phyloP scores from a whole-genome alignment of 2,888 invertebrate genomes.

The Ditula angustiorana region DNA sequence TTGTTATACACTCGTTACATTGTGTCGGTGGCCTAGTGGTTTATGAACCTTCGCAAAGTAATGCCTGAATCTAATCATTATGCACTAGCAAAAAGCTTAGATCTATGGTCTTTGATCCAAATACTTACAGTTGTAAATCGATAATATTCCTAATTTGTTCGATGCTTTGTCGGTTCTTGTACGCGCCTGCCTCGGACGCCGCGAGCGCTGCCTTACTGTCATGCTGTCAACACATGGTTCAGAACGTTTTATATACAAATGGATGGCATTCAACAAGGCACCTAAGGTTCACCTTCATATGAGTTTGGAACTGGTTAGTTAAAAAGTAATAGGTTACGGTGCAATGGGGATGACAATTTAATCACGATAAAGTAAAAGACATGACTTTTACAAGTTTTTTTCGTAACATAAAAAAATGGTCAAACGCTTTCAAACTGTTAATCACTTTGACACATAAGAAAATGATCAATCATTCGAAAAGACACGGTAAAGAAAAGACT shows the following conservation, averaged over 20 bases:
- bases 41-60: too few relatives aligned
- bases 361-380: not conserved
- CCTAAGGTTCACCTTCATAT: constrained; percentile 22
- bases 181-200: constrained; percentile 56
- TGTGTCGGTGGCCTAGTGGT: too few relatives aligned
- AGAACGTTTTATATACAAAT: constrained; percentile 46
- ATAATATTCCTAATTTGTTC: constrained; percentile 68
- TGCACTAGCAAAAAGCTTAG: too few relatives aligned
- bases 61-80: too few relatives aligned
- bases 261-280: constrained; percentile 18
- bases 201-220: constrained; percentile 61
- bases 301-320: constrained; percentile 23
- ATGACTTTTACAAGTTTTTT: too few relatives aligned
- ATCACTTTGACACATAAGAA: not conserved
- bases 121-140: constrained; percentile 61
- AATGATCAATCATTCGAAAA: not conserved
- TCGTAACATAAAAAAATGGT: not conserved
- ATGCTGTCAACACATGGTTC: constrained; percentile 78
- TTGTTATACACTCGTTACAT: too few relatives aligned
- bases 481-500: not conserved
- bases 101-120: not conserved
- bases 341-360: constrained; percentile 1
- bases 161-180: constrained; percentile 57
- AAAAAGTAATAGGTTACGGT: constrained; percentile 1
- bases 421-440: constrained; percentile 12